Percentiles rank a stretch among this genome's conserved stretches.
Conservation (phyloP, 2,797 vertebrate genomes). For the Pogoniulus pusillus region DNA sequence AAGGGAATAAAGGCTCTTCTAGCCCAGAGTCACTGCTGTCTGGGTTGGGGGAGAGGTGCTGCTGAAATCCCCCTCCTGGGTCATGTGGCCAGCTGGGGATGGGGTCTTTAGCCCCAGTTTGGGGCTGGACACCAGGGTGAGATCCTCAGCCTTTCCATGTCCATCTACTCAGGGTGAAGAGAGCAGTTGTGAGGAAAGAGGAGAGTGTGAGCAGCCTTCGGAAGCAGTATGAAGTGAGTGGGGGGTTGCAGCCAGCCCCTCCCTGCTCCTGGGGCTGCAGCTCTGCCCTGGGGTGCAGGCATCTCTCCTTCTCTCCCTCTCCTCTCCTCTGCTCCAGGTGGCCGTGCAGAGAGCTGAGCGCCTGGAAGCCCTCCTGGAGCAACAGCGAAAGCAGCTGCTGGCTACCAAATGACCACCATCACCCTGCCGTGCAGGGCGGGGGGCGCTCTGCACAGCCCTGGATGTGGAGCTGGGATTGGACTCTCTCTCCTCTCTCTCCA, state of each 20-base stretch:
- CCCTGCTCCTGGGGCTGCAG: rapidly evolving
- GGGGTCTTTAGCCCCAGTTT: background rate
- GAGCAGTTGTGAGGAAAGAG: slow-evolving; percentile 89
- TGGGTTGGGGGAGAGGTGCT: background rate
- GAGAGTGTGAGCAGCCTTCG: slow-evolving; percentile 85
- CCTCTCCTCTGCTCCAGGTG: slow-evolving; percentile 74
- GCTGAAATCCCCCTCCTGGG: rapidly evolving
- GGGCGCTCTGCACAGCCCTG: background rate
- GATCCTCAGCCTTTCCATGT: background rate
- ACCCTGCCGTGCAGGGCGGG: background rate
- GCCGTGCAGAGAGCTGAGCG: slow-evolving; percentile 87
- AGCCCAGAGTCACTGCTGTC: background rate
- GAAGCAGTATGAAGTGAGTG: slow-evolving; percentile 88
- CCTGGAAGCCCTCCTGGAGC: slow-evolving; percentile 89
- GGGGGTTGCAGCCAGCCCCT: rapidly evolving
- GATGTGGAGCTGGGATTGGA: rapidly evolving
- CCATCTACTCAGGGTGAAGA: slow-evolving; percentile 83
- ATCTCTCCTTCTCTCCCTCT: background rate
- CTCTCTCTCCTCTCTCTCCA: background rate
- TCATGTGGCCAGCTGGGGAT: background rate
- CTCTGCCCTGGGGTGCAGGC: rapidly evolving
- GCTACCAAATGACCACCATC: slow-evolving; percentile 72
- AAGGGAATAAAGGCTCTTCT: background rate
- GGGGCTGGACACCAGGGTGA: no score
- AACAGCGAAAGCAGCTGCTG: slow-evolving; percentile 83